These are phyloP conservation scores for Meteorus cinctellus DNA, from an alignment of 2,888 invertebrate species.

Conservation along the genomic window DNA sequence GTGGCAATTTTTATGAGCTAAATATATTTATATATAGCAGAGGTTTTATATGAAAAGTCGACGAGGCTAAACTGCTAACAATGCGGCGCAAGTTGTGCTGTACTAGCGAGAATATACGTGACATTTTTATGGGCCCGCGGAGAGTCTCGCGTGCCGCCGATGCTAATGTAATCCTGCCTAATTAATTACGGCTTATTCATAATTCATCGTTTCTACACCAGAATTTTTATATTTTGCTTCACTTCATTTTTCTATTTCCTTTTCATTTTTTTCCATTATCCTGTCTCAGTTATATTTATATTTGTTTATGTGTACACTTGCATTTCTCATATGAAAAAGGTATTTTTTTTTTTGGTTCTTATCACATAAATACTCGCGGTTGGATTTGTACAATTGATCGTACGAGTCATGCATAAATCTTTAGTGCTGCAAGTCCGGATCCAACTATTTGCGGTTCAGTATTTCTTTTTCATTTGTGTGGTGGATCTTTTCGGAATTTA, in stretches of 20 bases:
- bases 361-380: conserved; percentile 53
- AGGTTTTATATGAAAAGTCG: conserved; percentile 38
- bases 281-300: conserved; percentile 9
- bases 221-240: conserved; percentile 30
- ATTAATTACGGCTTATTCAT: conserved; percentile 68
- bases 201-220: conserved; percentile 59
- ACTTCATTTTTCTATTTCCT: conserved; percentile 25
- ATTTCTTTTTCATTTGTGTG: conserved; percentile 42
- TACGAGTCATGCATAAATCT: conserved; percentile 56
- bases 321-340: background rate
- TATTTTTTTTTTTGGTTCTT: conserved; percentile 44
- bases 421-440: conserved; percentile 33
- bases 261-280: conserved; percentile 37
- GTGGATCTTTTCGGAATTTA: conserved; percentile 49
- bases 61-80: conserved; percentile 55
- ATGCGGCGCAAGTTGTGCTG: conserved; percentile 53
- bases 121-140: conserved; percentile 66
- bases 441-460: conserved; percentile 42
- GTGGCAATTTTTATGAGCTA: conserved; percentile 41
- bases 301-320: conserved; percentile 24
- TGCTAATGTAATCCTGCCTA: conserved; percentile 65
- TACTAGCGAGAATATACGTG: conserved; percentile 62
- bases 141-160: conserved; percentile 65
- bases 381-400: conserved; percentile 56
- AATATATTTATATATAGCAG: conserved; percentile 14